Conservation (phyloP, 2,797 vertebrate genomes). For the Lacerta agilis region DNA sequence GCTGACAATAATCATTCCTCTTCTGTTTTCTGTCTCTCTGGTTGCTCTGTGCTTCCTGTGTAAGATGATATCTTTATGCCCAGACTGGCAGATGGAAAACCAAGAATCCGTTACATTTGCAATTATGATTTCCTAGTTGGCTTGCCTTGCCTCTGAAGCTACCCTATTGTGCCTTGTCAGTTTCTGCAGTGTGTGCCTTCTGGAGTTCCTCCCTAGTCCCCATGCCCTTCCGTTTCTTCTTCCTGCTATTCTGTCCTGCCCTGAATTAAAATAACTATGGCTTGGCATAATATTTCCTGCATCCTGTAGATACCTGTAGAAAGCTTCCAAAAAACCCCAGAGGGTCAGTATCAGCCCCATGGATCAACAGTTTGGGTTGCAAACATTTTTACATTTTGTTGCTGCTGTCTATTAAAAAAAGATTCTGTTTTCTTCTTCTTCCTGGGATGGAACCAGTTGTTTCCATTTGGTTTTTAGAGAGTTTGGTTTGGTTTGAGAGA, state of each 20-base stretch:
- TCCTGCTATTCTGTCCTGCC: slow-evolving; percentile 8
- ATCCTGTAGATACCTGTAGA: slow-evolving; percentile 27
- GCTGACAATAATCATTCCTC: slow-evolving; percentile 27
- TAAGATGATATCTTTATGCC: slow-evolving; percentile 25
- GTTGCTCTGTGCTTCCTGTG: slow-evolving; percentile 16
- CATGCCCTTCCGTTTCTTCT: neutral
- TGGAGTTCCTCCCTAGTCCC: neutral
- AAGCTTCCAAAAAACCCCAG: neutral
- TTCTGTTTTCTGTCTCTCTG: slow-evolving; percentile 24
- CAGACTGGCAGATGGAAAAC: slow-evolving; percentile 54
- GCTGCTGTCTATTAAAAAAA: neutral
- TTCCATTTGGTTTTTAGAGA: neutral
- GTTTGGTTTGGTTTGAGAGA: neutral
- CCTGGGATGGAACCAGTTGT: neutral
- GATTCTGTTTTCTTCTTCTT: neutral
- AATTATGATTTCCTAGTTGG: slow-evolving; percentile 22
- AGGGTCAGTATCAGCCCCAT: neutral
- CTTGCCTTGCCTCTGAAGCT: slow-evolving; percentile 30
- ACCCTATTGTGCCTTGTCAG: neutral
- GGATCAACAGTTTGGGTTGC: neutral
- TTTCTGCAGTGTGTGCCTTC: slow-evolving; percentile 30
- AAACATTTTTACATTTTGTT: neutral
- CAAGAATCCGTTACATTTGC: slow-evolving; percentile 15
- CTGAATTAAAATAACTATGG: neutral
- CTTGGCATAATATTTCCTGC: slow-evolving; percentile 1